Base-by-base conservation (phyloP, 2,888 invertebrate genomes). In the Silvanus unidentatus region DNA sequence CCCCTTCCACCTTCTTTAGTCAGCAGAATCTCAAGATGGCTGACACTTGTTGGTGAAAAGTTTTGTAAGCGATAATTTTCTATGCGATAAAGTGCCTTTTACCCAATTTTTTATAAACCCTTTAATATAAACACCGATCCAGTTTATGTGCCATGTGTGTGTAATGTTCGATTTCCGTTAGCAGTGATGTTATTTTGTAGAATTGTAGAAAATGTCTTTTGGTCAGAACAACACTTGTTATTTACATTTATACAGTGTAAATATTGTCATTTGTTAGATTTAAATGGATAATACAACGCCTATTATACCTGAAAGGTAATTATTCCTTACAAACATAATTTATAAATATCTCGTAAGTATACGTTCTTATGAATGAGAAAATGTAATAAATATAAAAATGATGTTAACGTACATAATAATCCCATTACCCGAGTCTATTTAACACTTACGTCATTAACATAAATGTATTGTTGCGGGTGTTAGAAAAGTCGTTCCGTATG, bases 11-110 rank as follows among this genome's bases (percentile, higher is more conserved):
- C 22, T 22, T 22, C 22, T 22, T 22, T 8, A 22, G 3, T 22
- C 4, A 37, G 15, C 14, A 37, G 37, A 37, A 37, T 41, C 45
- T 48, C 68, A 70, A 70, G 58, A 70, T 70, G 70, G 70, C 70
- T 68, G 68, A 68, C 70, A 70, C 70, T 70, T 70, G 70, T 70
- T 70, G 69, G 69, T 69, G 58, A 54, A 53, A 52, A 54, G 54
- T 58, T 58, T 57, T 58, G 49, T 65, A 58, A 61, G 55, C 56
- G 57, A 60, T 49, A 43, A 50, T 59, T 10, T 37, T 60, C 54
- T 54, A 57, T 41, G 56, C 59, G 62, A 60, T 52, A 55, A 49
- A 62, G 62, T 63, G 62, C 63, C 62, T 63, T 65, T 32, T 50
- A 9, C 45, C 45, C 32, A 41, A 13, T 16, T 4, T n/a, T 10